Conservation (phyloP, 2,113 vertebrate genomes). For the Callipepla squamata region DNA sequence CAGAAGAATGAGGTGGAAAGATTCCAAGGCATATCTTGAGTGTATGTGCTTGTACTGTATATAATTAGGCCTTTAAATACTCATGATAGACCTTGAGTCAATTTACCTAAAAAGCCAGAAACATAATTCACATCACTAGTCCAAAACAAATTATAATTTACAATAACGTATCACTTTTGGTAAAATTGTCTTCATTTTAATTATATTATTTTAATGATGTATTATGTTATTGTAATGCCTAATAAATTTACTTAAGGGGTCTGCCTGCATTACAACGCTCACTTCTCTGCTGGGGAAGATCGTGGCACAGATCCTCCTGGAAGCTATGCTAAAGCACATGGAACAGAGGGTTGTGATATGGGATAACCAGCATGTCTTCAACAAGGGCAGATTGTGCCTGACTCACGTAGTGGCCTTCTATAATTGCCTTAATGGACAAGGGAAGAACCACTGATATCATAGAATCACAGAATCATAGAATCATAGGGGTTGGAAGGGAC, state of each 20-base stretch:
- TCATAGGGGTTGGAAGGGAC: too few species aligned
- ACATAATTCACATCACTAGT: not conserved
- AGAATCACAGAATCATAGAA: too few species aligned
- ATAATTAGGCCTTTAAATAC: not conserved
- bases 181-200: not conserved
- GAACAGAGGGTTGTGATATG: not conserved
- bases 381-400: not conserved
- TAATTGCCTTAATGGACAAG: not conserved
- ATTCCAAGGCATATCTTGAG: not conserved
- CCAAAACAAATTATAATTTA: not conserved
- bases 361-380: not conserved
- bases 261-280: not conserved
- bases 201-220: not conserved
- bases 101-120: not conserved
- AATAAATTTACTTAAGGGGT: not conserved
- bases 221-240: not conserved
- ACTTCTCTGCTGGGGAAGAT: not conserved
- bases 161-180: not conserved
- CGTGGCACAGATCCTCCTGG: not conserved
- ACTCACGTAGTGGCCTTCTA: not conserved
- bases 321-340: not conserved
- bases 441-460: not conserved
- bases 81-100: not conserved
- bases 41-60: not conserved
- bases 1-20: not conserved